Percentiles rank a stretch among this genome's conserved stretches.
Evolutionary conservation across 2,113 vertebrate species (phyloP).

Genomic region (Myiagra hebetior): DNA sequence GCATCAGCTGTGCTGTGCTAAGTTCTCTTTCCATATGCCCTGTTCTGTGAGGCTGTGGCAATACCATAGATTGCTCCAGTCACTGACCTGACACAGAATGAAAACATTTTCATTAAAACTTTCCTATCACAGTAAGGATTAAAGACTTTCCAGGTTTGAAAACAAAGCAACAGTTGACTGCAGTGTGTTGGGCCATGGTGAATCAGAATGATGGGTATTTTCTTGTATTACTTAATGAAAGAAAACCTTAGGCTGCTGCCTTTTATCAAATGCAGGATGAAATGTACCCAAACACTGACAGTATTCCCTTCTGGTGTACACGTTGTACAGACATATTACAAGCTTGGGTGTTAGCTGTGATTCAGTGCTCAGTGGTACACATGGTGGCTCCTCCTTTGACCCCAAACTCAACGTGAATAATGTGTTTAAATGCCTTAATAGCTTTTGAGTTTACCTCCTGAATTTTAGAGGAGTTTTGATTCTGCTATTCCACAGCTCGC

Average conservation of each 20-base stretch:
- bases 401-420: background rate
- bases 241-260: background rate
- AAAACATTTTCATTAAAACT: background rate
- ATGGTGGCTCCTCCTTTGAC: background rate
- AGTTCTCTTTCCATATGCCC: background rate
- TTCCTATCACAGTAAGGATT: background rate
- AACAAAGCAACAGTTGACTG: background rate
- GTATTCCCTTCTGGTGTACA: accelerated
- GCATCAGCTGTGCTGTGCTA: background rate
- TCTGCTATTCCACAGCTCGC: accelerated
- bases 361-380: background rate
- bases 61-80: background rate
- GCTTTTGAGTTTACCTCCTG: background rate
- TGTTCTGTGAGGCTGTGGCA: background rate
- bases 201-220: background rate
- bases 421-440: background rate
- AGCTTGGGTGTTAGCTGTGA: background rate
- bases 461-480: background rate
- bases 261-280: background rate
- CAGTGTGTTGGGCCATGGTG: accelerated
- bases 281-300: background rate
- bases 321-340: accelerated
- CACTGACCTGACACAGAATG: background rate
- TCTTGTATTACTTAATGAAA: background rate
- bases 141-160: background rate